Evolutionary conservation across 1,140 invertebrate genomes (phyloP), one percentile per base, ranked within the genome.

Genomic region (Panagrolaimus sp.): DNA sequence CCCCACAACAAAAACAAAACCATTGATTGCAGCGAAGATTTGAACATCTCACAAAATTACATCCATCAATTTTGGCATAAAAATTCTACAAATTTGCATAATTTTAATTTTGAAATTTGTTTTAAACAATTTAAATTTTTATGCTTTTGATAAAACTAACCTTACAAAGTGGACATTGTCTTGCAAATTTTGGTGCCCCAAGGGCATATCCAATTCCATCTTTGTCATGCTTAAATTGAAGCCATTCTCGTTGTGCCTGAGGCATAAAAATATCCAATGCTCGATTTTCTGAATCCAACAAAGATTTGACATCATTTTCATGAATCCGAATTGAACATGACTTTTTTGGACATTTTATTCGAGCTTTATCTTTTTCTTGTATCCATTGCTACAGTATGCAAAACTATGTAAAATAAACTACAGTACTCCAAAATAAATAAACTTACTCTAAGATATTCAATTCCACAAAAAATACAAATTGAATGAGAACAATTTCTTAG

Each of bases 1-100:
- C 47, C 1, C 71, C 71, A 47, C 72, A 73, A n/a, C 28, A 24
- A 26, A 52, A 73, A 48, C 71, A 73, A 21, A 73, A 73, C 71
- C 71, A 73, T 17, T 63, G 69, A 46, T 73, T 72, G 64, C 71
- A 73, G 1, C 32, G 52, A 12, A 73, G 58, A 62, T 73, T 73
- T 46, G 71, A 45, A 63, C 71, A 73, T n/a, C 71, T 62, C 9
- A 73, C 71, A 45, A 65, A 72, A 5, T 65, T 65, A 32, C 71
- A 73, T 46, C 71, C 71, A 24, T 62, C 52, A 38, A 69, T 72
- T 38, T 73, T 44, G 14, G 55, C 63, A 14, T 73, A 73, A 7
- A 73, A 32, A n/a, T 73, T 74, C 71, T 44, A 17, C 1, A 46
- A 70, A 21, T 26, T 10, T 12, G n/a, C 17, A 63, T 47, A 12